These are phyloP conservation scores for Clamator glandarius DNA, from an alignment of 2,797 vertebrate species.

Conservation along the genomic window DNA sequence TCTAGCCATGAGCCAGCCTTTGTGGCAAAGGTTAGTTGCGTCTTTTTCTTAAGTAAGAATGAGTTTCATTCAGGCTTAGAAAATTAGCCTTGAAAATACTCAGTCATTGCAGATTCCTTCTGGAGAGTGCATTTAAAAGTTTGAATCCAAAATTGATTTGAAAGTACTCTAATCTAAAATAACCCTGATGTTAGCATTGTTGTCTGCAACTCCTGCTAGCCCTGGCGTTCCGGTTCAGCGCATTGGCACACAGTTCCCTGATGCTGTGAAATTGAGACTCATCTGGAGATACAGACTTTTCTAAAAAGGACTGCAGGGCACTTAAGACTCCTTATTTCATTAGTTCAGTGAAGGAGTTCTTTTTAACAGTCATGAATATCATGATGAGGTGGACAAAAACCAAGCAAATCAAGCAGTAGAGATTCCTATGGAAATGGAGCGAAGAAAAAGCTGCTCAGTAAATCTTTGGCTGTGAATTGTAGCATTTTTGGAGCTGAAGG, in stretches of 20 bases:
- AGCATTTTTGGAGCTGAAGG: neutral
- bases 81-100: slow-evolving; percentile 70
- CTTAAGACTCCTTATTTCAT: slow-evolving; percentile 75
- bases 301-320: slow-evolving; percentile 72
- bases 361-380: slow-evolving; percentile 45
- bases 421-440: neutral
- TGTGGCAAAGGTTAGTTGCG: slow-evolving; percentile 30
- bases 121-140: slow-evolving; percentile 80
- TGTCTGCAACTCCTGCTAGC: slow-evolving; percentile 77
- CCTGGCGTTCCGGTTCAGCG: slow-evolving; percentile 78
- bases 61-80: slow-evolving; percentile 48
- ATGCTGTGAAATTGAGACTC: slow-evolving; percentile 83
- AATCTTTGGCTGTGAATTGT: neutral
- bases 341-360: slow-evolving; percentile 68
- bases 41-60: slow-evolving; percentile 46
- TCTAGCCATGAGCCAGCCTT: neutral
- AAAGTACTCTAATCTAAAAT: slow-evolving; percentile 81
- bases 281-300: slow-evolving; percentile 71
- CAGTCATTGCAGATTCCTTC: slow-evolving; percentile 59
- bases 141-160: slow-evolving; percentile 84
- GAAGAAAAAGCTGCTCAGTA: neutral
- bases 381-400: slow-evolving; percentile 42
- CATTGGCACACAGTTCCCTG: slow-evolving; percentile 76
- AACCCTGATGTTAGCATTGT: slow-evolving; percentile 76
- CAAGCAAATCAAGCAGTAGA: neutral